phyloP scores from a whole-genome alignment of 1,140 invertebrate genomes.

The Bradysia coprophila region DNA sequence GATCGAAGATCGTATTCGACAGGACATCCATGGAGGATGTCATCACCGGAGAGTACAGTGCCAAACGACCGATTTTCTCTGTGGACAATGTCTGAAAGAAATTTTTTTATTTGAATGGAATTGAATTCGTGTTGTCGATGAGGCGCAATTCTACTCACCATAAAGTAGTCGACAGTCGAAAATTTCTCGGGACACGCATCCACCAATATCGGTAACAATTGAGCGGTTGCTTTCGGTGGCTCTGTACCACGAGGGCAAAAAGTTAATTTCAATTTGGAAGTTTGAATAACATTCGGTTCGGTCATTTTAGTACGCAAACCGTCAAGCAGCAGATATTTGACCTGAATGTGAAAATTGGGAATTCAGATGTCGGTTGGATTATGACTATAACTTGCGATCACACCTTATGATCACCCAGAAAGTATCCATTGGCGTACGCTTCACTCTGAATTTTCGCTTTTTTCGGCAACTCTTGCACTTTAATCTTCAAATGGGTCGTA shows the following conservation, averaged over 20 bases:
- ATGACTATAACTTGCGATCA: too few relatives aligned
- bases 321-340: constrained; percentile 40
- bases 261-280: constrained; percentile 33
- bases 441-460: too few relatives aligned
- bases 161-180: constrained; percentile 63
- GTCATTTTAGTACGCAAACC: constrained; percentile 30
- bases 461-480: constrained; percentile 27
- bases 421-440: constrained; percentile 46
- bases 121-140: neutral
- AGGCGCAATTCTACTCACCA: constrained; percentile 30
- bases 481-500: constrained; percentile 43
- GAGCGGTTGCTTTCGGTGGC: constrained; percentile 27
- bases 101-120: neutral
- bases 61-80: constrained; percentile 51
- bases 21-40: constrained; percentile 57
- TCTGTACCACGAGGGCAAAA: constrained; percentile 37
- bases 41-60: constrained; percentile 67
- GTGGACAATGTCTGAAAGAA: constrained; percentile 49
- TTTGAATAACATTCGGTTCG: constrained; percentile 31
- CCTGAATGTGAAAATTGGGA: too few relatives aligned
- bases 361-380: too few relatives aligned
- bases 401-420: constrained; percentile 61
- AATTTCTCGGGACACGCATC: constrained; percentile 62
- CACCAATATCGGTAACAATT: constrained; percentile 43
- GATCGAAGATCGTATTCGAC: constrained; percentile 33